These are phyloP conservation scores for Lycophotia porphyrea DNA, from an alignment of 2,888 invertebrate species.

Conservation along the genomic window DNA sequence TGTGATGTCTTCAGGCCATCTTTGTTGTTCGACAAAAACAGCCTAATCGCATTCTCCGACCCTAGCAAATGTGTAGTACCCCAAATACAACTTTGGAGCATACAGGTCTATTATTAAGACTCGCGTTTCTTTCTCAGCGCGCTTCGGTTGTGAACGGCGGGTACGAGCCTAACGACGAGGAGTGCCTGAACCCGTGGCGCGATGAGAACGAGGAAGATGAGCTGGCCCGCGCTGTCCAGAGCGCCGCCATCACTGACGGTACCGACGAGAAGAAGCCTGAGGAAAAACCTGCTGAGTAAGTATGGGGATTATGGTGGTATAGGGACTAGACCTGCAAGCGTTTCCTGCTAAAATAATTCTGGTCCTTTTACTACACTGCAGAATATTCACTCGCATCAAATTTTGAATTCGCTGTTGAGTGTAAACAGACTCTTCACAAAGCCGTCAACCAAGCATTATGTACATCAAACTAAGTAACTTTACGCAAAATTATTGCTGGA, in stretches of 20 bases:
- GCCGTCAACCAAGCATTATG: too few species aligned
- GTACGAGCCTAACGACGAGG: constrained; percentile 97
- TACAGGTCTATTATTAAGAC: background rate
- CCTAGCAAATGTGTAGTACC: background rate
- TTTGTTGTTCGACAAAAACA: background rate
- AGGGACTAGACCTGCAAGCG: background rate
- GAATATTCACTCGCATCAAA: background rate
- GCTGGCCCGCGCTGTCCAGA: constrained; percentile 92
- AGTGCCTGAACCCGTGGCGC: constrained; percentile 96
- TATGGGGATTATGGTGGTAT: background rate
- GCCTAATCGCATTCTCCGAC: background rate
- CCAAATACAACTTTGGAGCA: background rate
- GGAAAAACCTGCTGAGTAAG: constrained; percentile 81
- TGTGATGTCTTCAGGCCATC: background rate
- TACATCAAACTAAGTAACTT: too few species aligned
- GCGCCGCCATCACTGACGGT: constrained; percentile 89
- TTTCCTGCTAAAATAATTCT: background rate
- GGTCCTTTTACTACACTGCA: background rate
- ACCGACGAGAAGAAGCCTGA: constrained; percentile 78
- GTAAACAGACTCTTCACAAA: too few species aligned
- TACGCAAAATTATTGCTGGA: too few species aligned
- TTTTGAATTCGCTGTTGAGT: background rate
- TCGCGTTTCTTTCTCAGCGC: constrained; percentile 77
- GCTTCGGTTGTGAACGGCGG: constrained; percentile 92
- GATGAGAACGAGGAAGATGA: constrained; percentile 93